phyloP scores from a whole-genome alignment of 2,888 invertebrate species.

The Athalia circularis region DNA sequence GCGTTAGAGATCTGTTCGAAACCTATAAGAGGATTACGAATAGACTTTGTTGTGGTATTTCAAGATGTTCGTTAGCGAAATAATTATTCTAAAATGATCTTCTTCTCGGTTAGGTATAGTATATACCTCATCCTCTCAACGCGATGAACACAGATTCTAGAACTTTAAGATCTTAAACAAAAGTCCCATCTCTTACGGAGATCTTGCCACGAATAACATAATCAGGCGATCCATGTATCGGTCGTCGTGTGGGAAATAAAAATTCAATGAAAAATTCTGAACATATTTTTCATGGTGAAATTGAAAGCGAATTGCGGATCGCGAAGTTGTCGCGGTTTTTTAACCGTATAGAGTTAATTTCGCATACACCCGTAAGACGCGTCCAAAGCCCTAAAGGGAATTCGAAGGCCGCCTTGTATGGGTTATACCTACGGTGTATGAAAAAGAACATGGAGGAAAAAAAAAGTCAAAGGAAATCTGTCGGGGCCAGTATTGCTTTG shows the following conservation, averaged over 20 bases:
- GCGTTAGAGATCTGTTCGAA: slow-evolving; percentile 21
- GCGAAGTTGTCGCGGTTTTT: background rate
- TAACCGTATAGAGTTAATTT: background rate
- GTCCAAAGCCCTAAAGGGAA: background rate
- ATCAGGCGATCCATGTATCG: too few relatives aligned
- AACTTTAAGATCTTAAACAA: slow-evolving; percentile 29
- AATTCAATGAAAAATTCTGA: too few relatives aligned
- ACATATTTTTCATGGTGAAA: too few relatives aligned
- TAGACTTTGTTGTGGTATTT: slow-evolving; percentile 67
- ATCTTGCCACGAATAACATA: too few relatives aligned
- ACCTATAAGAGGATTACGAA: slow-evolving; percentile 61
- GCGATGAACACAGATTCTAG: slow-evolving; percentile 34
- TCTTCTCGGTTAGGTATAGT: background rate
- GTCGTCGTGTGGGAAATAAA: too few relatives aligned
- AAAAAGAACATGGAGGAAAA: slow-evolving; percentile 46
- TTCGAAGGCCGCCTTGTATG: background rate
- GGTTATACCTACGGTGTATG: slow-evolving; percentile 36
- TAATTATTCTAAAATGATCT: slow-evolving; percentile 49
- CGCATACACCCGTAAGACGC: background rate
- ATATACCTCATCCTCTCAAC: background rate
- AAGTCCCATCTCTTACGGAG: background rate
- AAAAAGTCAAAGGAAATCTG: slow-evolving; percentile 48
- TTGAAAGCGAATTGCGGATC: background rate
- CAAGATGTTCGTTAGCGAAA: slow-evolving; percentile 68
- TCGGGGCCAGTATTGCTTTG: slow-evolving; percentile 38